Evolutionary conservation across 23 tunicate species (phyloP).

Genomic region (Corella eumyota): DNA sequence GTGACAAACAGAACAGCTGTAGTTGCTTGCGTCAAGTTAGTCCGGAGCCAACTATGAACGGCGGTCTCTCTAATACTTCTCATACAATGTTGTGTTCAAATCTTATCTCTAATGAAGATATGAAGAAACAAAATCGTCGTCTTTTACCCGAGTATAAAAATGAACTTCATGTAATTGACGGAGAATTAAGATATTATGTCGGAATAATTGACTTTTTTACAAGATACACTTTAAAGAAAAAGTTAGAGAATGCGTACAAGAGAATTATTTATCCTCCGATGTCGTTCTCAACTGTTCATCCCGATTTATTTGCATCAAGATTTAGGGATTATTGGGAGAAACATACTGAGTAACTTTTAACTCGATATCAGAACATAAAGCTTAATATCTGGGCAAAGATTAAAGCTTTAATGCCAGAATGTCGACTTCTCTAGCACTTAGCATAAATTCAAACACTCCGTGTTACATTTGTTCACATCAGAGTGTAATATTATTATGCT

Average conservation of each 20-base stretch:
- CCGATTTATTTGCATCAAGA: slow-evolving; percentile 52
- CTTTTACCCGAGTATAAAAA: slow-evolving; percentile 62
- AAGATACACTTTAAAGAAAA: slow-evolving; percentile 53
- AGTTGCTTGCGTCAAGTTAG: not conserved
- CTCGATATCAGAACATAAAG: too few species aligned
- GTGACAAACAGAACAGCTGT: too few species aligned
- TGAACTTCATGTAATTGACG: slow-evolving; percentile 81
- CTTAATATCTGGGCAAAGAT: too few species aligned
- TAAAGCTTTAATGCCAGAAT: too few species aligned
- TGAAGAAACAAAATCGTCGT: slow-evolving; percentile 44
- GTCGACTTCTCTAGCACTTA: too few species aligned
- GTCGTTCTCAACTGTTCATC: slow-evolving; percentile 76
- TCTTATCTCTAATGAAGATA: slow-evolving; percentile 16
- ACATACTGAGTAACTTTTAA: slow-evolving; percentile 26
- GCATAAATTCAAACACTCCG: too few species aligned
- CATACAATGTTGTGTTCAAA: slow-evolving; percentile 5
- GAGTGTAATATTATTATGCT: too few species aligned
- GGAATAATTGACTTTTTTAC: slow-evolving; percentile 88
- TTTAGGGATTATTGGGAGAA: slow-evolving; percentile 54
- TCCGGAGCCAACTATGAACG: not conserved
- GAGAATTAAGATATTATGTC: slow-evolving; percentile 54
- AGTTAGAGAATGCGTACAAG: slow-evolving; percentile 63
- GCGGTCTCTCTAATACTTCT: not conserved
- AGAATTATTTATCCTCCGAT: slow-evolving; percentile 48
- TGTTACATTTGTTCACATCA: too few species aligned